phyloP scores from a whole-genome alignment of 2,888 invertebrate species.

The Drosophila suboccidentalis region DNA sequence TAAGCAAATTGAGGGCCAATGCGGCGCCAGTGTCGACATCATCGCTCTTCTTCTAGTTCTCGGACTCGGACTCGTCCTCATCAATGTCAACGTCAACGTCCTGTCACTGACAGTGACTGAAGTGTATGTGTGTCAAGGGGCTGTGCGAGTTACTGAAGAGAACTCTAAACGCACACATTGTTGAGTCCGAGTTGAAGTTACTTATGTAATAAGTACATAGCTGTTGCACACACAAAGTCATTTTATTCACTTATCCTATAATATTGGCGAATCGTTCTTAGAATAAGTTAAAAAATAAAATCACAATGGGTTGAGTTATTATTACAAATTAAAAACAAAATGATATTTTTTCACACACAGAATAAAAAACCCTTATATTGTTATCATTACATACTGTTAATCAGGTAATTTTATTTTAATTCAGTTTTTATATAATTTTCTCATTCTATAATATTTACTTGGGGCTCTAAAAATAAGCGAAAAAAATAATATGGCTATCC shows the following conservation, averaged over 20 bases:
- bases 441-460: no score
- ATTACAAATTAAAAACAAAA: no score
- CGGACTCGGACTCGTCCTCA: not conserved
- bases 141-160: conserved; percentile 4
- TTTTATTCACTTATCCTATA: no score
- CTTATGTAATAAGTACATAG: conserved; percentile 47
- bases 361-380: not conserved
- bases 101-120: conserved; percentile 59
- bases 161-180: conserved; percentile 7
- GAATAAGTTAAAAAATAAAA: no score
- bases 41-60: not conserved
- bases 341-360: no score
- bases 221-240: conserved; percentile 36
- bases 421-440: no score
- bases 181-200: conserved; percentile 33
- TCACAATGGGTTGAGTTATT: not conserved
- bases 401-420: no score
- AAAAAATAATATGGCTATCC: not conserved
- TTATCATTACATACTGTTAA: no score
- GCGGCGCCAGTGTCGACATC: conserved; percentile 36
- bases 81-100: not conserved
- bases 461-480: no score
- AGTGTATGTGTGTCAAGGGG: conserved; percentile 53
- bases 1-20: conserved; percentile 43
- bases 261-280: no score